Evolutionary conservation across 2,888 invertebrate species (phyloP).

Genomic region (Heliconius cydno): DNA sequence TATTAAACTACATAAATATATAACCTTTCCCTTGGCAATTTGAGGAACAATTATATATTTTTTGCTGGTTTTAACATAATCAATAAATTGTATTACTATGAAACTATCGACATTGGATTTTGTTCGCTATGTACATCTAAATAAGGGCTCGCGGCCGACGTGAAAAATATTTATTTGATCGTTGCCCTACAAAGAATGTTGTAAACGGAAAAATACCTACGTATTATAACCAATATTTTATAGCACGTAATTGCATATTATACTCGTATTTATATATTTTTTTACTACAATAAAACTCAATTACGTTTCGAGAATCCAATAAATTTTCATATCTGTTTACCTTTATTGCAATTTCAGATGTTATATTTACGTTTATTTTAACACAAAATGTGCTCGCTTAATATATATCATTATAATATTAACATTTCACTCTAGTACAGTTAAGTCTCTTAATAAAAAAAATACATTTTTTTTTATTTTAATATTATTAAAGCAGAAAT

Average conservation of each 20-base stretch:
- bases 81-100: slow-evolving; percentile 20
- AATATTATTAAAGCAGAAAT: neutral
- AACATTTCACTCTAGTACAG: neutral
- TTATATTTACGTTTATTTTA: slow-evolving; percentile 30
- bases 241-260: slow-evolving; percentile 45
- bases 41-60: slow-evolving; percentile 30
- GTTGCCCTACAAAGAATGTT: slow-evolving; percentile 47
- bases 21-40: slow-evolving; percentile 29
- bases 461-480: neutral
- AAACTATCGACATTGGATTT: neutral
- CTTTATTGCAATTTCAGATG: slow-evolving; percentile 43
- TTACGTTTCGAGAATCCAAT: slow-evolving; percentile 44
- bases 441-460: neutral
- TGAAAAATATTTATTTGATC: slow-evolving; percentile 27
- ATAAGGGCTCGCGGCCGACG: neutral
- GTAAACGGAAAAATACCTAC: slow-evolving; percentile 46
- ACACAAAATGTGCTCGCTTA: slow-evolving; percentile 21
- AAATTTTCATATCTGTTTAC: slow-evolving; percentile 44
- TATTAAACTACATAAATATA: slow-evolving; percentile 5
- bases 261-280: slow-evolving; percentile 42
- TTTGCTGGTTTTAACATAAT: slow-evolving; percentile 32
- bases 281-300: slow-evolving; percentile 45
- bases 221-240: slow-evolving; percentile 46
- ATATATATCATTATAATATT: neutral
- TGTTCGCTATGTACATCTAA: neutral